phyloP scores from a whole-genome alignment of 2,888 invertebrate genomes.

The Torymus texanus region DNA sequence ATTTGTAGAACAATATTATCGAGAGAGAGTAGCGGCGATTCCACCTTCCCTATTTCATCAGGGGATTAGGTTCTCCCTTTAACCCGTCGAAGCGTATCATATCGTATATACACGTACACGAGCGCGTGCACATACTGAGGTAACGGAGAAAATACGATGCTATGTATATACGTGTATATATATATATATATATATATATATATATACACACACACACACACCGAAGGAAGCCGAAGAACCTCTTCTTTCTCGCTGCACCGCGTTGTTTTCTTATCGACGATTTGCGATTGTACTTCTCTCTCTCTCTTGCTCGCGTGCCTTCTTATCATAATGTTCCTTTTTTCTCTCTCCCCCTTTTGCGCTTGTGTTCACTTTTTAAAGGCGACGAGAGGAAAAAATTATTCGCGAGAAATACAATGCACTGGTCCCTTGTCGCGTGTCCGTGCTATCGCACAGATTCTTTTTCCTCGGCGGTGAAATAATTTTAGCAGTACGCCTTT shows the following conservation, averaged over 20 bases:
- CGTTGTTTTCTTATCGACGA: constrained; percentile 45
- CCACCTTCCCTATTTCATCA: constrained; percentile 47
- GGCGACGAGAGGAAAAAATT: constrained; percentile 18
- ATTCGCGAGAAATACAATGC: constrained; percentile 43
- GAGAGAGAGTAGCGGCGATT: constrained; percentile 48
- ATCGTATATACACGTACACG: constrained; percentile 16
- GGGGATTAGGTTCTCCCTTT: constrained; percentile 27
- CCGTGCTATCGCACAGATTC: constrained; percentile 16
- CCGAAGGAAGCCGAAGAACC: constrained; percentile 39
- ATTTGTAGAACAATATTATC: constrained; percentile 69
- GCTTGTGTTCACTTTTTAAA: neutral
- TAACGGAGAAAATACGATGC: constrained; percentile 18
- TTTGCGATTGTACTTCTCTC: constrained; percentile 50
- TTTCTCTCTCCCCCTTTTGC: neutral
- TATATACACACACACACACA: too few relatives aligned
- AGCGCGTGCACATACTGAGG: too few relatives aligned
- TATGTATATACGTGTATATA: too few relatives aligned
- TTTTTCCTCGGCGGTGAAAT: constrained; percentile 41
- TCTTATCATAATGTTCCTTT: constrained; percentile 43
- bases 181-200: too few relatives aligned
- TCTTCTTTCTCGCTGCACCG: constrained; percentile 25
- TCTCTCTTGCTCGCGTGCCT: neutral
- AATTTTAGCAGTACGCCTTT: constrained; percentile 23
- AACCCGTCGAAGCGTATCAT: neutral
- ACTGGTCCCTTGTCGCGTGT: neutral